phyloP scores from a whole-genome alignment of 2,888 invertebrate species.

The Neelides folsomi region DNA sequence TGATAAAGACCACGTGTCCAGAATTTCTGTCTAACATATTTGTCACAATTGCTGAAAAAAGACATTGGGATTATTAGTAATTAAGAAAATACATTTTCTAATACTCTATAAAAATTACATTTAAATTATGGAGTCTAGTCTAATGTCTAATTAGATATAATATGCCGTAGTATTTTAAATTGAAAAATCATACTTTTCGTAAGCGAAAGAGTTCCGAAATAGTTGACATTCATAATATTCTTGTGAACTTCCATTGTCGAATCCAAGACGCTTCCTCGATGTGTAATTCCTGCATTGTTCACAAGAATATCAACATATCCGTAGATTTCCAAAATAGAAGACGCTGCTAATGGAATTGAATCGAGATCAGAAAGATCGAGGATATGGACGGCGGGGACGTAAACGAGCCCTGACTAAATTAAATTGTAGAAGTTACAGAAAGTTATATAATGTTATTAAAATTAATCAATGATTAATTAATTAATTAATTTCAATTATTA shows the following conservation, averaged over 20 bases:
- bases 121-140: not conserved
- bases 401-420: slow-evolving; percentile 45
- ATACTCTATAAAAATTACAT: not conserved
- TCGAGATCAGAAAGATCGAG: slow-evolving; percentile 63
- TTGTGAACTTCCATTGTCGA: slow-evolving; percentile 70
- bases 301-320: slow-evolving; percentile 73
- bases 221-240: slow-evolving; percentile 84
- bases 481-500: not conserved
- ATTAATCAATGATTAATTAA: not conserved
- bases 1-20: slow-evolving; percentile 75
- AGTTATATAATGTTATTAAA: too few relatives aligned
- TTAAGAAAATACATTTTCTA: not conserved
- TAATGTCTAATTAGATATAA: too few relatives aligned
- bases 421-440: not conserved
- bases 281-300: slow-evolving; percentile 82
- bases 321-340: slow-evolving; percentile 54
- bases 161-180: not conserved
- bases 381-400: slow-evolving; percentile 58
- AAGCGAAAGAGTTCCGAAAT: slow-evolving; percentile 79
- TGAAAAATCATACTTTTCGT: slow-evolving; percentile 58
- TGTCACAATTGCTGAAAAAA: slow-evolving; percentile 59
- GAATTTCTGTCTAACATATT: slow-evolving; percentile 59
- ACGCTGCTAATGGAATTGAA: slow-evolving; percentile 48
- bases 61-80: slow-evolving; percentile 1
- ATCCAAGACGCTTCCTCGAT: slow-evolving; percentile 58